Evolutionary conservation across 1,140 invertebrate species (phyloP), one percentile per base, ranked within the genome.

Genomic region (Papilio aristodemus): DNA sequence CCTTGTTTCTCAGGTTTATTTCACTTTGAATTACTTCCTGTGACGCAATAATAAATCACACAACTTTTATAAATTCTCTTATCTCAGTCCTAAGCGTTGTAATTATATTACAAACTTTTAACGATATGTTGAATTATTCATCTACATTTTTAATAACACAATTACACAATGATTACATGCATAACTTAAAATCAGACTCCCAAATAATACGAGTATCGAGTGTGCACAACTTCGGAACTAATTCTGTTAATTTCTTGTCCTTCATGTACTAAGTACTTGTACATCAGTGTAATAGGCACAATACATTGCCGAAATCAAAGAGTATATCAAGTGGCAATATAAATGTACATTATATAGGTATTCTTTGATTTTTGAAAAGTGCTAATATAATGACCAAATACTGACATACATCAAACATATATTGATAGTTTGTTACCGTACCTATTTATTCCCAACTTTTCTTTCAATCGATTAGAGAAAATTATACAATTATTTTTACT

Each of bases 21-120:
- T 19, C 17, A 60, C 57, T 66, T 46, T 71, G 38, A 71, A 41
- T 63, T 50, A 60, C 14, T 60, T 60, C 25, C 32, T 67, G 66
- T 64, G 71, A 59, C 67, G 60, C 54, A 69, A 58, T 72, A 62
- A 57, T 62, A 27, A 37, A 10, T 60, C 46, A 62, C 32, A 11
- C 27, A 14, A 60, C 32, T 14, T 27, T 25, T 19, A 1, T 50
- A 19, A 50, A 0, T 9, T 50, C 5, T 17, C 43, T 32, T 58
- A 58, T 58, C 36, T 10, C 60, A 22, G 36, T n/a, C 8, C 11
- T 38, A 13, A 17, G 39, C 10, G 9, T 54, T 9, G 43, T 10
- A 54, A 54, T 19, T 54, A 4, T 50, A 50, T 11, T 11, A 13
- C 22, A 54, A 50, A 22, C 19, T 54, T 54, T 54, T 54, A 10